Evolutionary conservation across 2,113 vertebrate species (phyloP), one percentile per base, ranked within the genome.

Genomic region (Tylochromis polylepis): DNA sequence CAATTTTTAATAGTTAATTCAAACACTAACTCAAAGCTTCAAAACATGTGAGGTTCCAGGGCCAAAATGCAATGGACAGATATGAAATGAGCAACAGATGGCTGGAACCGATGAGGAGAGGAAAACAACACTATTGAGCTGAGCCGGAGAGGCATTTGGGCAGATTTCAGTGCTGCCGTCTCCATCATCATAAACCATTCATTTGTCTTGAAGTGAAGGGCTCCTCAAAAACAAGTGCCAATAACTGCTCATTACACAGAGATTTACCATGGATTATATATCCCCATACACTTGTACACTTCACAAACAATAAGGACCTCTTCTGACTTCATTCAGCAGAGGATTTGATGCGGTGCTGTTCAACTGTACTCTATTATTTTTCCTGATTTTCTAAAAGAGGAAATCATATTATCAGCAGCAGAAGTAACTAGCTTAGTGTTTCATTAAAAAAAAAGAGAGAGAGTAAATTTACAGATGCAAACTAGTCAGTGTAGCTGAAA

Each of bases 81-180:
- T 94, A 89, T 90, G 90, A 93, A 95, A 95, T 93, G 92, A 95
- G 94, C 94, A 96, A 95, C 95, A 96, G 95, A 96, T 96, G 95
- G 95, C 93, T 94, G 46, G 93, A 91, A 93, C 91, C 90, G 91
- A 92, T 92, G 93, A 93, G 89, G 90, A 93, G 86, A 93, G 77
- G 87, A 87, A 91, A 94, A 93, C 83, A 87, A 93, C 93, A 92
- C 90, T 79, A 89, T 60, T 86, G 88, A 93, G 89, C 41, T 24
- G 85, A 93, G 89, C 82, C 55, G 81, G 75, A 86, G 84, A 91
- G 84, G 91, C 91, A 86, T 90, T 91, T 84, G 49, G 90, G 86
- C 88, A 87, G 83, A 85, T 92, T 93, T 91, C 58, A 89, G 80
- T 59, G 67, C 84, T 59, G 72, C 78, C 75, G 82, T 85, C 82